Base-by-base conservation (phyloP, 1,140 invertebrate genomes). In the Dinoponera quadriceps region DNA sequence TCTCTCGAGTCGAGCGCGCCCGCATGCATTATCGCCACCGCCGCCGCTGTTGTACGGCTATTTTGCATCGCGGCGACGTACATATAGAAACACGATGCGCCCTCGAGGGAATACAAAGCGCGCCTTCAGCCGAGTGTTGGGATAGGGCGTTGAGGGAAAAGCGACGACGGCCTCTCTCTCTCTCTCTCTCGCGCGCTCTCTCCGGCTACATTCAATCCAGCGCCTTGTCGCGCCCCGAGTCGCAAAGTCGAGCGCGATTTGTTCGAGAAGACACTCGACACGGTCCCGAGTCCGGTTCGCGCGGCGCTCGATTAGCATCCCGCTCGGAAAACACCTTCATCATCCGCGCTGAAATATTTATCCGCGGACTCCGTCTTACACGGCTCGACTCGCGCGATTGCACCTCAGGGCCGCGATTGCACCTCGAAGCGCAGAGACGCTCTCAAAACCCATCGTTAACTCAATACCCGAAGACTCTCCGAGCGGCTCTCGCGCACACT, bases 21-120 rank as follows among this genome's bases (percentile, higher is more conserved):
- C 51, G 69, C 27, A 55, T 72, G 51, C 69, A 72, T 72, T 72
- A 72, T 54, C 29, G 29, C 29, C 49, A 27, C 49, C 38, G 38
- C 38, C 38, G 38, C 38, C 38, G 38, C 9, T 44, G 38, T 44
- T 44, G 38, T 11, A 11, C 38, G 38, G 3, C 38, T 44, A 20
- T 51, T 22, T 25, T 71, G 68, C n/a, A 71, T 54, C n/a, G 49
- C 20, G 69, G 20, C 69, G 69, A 72, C 51, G 38, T 11, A 11
- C 7, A 9, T 44, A 72, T 72, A 72, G 55, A 72, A 20, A 72
- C 51, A n/a, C 51, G n/a, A 55, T 14, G 29, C 27, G 22, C 55
- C 27, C 20, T 33, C 5, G 14, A 72, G 27, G 55, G 51, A 27
- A n/a, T 55, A 38, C 16, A 13, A 29, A 72, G 20, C 20, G 48